Conservation (phyloP, 2,113 vertebrate genomes). For the Mellivora capensis region DNA sequence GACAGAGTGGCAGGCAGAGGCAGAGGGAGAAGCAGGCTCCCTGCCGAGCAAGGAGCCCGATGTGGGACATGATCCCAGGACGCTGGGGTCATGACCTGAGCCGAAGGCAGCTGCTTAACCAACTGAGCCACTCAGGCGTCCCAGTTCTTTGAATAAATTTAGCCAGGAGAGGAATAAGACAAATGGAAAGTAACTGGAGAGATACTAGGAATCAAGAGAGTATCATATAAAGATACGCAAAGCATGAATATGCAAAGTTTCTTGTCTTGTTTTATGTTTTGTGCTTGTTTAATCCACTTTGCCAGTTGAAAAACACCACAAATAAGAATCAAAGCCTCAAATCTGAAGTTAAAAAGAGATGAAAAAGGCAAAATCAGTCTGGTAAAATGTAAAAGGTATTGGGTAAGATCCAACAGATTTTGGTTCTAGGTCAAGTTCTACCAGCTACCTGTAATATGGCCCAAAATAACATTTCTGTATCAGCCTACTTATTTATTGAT, state of each 20-base stretch:
- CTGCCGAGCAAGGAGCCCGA: too few relatives aligned
- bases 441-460: background rate
- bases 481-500: conserved; percentile 21
- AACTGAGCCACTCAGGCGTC: too few relatives aligned
- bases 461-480: background rate
- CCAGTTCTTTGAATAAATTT: background rate
- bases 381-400: background rate
- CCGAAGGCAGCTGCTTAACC: too few relatives aligned
- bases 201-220: background rate
- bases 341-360: background rate
- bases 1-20: too few relatives aligned
- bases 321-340: background rate
- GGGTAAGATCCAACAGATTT: background rate
- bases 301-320: background rate
- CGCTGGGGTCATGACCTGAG: too few relatives aligned
- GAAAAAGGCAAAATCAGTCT: background rate
- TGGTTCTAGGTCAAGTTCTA: conserved; percentile 1
- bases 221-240: background rate
- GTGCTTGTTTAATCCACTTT: background rate
- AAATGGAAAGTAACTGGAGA: background rate
- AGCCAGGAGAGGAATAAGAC: background rate
- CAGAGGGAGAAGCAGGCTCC: too few relatives aligned
- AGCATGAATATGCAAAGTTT: background rate
- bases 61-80: too few relatives aligned
- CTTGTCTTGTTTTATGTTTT: background rate